Evolutionary conservation across 2,888 invertebrate genomes (phyloP).

Genomic region (Leptinotarsa haldemani): DNA sequence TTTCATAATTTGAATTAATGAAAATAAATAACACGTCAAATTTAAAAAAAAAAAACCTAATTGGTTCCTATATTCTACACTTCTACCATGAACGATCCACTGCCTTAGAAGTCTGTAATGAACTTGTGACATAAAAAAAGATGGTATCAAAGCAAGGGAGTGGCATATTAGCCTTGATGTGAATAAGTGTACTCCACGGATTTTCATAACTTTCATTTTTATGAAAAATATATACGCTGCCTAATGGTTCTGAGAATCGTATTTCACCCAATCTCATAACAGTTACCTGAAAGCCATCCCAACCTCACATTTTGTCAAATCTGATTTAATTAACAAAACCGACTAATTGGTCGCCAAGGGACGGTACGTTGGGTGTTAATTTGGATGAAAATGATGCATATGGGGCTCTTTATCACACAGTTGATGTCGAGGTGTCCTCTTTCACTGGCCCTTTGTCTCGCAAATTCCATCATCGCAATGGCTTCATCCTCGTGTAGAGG

Average conservation of each 20-base stretch:
- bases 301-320: constrained; percentile 10
- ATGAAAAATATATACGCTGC: not conserved
- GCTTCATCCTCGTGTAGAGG: not conserved
- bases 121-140: too few species aligned
- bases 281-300: not conserved
- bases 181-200: too few species aligned
- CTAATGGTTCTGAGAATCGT: not conserved
- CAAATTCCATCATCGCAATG: constrained; percentile 15
- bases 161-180: too few species aligned
- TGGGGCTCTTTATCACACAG: constrained; percentile 12
- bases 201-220: not conserved
- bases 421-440: constrained; percentile 11
- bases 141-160: too few species aligned
- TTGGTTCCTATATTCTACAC: too few species aligned
- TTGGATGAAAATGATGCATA: constrained; percentile 10
- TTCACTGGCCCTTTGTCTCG: constrained; percentile 8
- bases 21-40: too few species aligned
- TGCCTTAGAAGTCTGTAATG: too few species aligned
- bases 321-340: constrained; percentile 10
- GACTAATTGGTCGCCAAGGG: constrained; percentile 21
- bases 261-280: constrained; percentile 1
- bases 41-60: too few species aligned
- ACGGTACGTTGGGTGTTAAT: constrained; percentile 5
- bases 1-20: too few species aligned
- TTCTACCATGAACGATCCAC: too few species aligned